Evolutionary conservation across 2,113 vertebrate genomes (phyloP).

Genomic region (Pandion haliaetus): DNA sequence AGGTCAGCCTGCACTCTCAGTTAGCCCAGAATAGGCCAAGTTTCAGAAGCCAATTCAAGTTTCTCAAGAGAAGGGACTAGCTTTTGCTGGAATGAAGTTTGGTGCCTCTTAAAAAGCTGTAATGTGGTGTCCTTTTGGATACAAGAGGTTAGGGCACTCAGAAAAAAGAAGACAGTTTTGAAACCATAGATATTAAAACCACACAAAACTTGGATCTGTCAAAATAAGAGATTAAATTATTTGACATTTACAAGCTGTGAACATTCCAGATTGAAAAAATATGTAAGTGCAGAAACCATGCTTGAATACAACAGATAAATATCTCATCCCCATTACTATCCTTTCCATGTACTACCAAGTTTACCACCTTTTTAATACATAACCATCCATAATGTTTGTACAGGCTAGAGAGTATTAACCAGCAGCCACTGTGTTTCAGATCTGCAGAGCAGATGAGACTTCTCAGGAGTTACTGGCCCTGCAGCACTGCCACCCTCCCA

Average conservation of each 20-base stretch:
- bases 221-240: neutral
- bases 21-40: neutral
- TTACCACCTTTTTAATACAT: neutral
- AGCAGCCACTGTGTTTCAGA: neutral
- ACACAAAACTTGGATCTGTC: neutral
- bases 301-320: neutral
- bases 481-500: neutral
- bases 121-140: neutral
- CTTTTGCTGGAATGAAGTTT: neutral
- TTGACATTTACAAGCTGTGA: neutral
- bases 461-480: neutral
- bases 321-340: neutral
- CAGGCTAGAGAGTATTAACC: neutral
- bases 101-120: neutral
- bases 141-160: neutral
- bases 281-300: neutral
- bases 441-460: neutral
- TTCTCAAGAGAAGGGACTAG: neutral
- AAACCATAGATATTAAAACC: neutral
- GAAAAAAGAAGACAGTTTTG: neutral
- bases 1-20: neutral
- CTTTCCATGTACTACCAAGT: neutral
- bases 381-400: neutral
- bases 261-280: neutral
- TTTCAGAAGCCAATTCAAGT: neutral